Evolutionary conservation across 2,797 vertebrate species (phyloP).

Genomic region (Dromococcyx pavoninus): DNA sequence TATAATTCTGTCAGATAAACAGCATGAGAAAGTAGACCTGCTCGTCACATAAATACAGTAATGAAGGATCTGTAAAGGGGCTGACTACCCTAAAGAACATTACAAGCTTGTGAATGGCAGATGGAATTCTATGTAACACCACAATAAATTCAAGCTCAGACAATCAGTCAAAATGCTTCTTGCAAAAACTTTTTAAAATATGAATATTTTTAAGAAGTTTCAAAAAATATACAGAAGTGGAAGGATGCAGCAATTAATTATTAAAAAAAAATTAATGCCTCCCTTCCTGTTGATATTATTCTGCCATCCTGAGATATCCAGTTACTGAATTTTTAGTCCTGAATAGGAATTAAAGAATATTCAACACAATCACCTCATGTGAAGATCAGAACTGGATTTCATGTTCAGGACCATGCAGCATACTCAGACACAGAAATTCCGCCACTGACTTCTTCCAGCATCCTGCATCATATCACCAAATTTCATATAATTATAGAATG

Average conservation of each 20-base stretch:
- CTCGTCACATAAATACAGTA: not conserved
- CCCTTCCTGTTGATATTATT: not conserved
- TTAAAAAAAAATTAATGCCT: not conserved
- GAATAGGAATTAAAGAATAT: not conserved
- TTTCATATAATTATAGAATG: not conserved
- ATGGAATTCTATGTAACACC: not conserved
- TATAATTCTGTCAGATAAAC: not conserved
- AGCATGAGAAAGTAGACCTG: not conserved
- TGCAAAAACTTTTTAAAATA: not conserved
- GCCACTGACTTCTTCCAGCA: not conserved
- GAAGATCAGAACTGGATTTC: not conserved
- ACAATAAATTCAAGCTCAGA: not conserved
- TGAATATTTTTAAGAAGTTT: not conserved
- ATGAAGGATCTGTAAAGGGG: not conserved
- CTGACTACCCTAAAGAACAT: not conserved
- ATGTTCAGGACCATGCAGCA: not conserved
- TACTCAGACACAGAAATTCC: not conserved
- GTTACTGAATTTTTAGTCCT: not conserved
- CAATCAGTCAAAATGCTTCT: not conserved
- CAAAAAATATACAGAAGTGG: fast-evolving
- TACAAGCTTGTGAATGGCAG: not conserved
- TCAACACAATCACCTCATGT: not conserved
- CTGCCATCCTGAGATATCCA: not conserved
- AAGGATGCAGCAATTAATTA: not conserved
- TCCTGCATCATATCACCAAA: not conserved